Evolutionary conservation across 1,140 invertebrate species (phyloP).

Genomic region (Limonius californicus): DNA sequence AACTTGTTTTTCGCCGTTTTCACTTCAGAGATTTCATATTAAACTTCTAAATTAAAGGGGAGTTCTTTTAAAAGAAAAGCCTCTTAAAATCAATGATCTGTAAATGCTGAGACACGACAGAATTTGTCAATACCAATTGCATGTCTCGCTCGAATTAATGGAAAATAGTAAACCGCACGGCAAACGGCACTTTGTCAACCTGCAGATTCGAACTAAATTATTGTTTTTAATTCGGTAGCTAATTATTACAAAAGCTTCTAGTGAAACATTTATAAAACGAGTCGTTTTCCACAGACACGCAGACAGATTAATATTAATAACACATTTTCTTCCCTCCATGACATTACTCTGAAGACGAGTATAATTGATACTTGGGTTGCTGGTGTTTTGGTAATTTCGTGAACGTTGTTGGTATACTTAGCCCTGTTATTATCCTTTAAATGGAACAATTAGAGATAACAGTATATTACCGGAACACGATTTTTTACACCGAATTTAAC

Average conservation of each 20-base stretch:
- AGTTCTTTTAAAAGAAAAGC: not conserved
- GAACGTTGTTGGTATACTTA: not conserved
- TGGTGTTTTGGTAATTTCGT: not conserved
- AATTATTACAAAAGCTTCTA: not conserved
- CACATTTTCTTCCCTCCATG: not conserved
- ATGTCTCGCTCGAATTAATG: not conserved
- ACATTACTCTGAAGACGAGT: not conserved
- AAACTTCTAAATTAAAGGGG: not conserved
- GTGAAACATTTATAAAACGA: not conserved
- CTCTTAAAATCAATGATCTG: not conserved
- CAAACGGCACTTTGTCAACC: not conserved
- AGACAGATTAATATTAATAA: not conserved
- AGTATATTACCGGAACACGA: no score
- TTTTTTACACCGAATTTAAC: no score
- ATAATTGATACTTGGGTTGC: not conserved
- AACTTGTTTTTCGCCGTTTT: conserved; percentile 1
- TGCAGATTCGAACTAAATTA: not conserved
- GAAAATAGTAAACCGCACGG: not conserved
- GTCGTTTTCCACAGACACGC: not conserved
- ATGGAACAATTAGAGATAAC: not conserved
- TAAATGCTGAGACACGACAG: not conserved
- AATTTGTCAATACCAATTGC: not conserved
- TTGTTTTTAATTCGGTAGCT: not conserved
- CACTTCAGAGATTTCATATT: conserved; percentile 1
- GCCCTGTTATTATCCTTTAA: not conserved